These are phyloP conservation scores for Eudasyphora cyanicolor DNA, from an alignment of 2,888 invertebrate species.

Conservation along the genomic window DNA sequence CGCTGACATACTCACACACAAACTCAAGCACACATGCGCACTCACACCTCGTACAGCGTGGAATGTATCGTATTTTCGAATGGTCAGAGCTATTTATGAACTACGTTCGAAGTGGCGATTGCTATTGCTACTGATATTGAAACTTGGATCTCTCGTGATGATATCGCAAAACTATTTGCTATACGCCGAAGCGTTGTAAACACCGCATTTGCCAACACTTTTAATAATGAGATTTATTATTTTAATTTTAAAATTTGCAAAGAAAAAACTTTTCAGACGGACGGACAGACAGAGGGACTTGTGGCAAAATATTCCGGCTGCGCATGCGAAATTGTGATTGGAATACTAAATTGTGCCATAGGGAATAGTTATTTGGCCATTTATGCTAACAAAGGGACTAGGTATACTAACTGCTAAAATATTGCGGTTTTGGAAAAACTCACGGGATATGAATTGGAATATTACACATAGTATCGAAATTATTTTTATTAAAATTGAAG, in stretches of 20 bases:
- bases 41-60: constrained; percentile 20
- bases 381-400: too few species aligned
- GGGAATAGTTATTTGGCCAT: too few species aligned
- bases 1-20: constrained; percentile 37
- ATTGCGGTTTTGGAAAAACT: neutral
- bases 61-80: neutral
- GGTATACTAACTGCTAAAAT: too few species aligned
- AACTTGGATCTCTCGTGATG: constrained; percentile 10
- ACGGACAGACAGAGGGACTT: neutral
- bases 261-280: neutral
- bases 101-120: constrained; percentile 11
- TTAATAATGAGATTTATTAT: constrained; percentile 1
- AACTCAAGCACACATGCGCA: constrained; percentile 7
- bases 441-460: neutral
- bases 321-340: neutral
- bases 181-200: neutral
- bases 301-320: neutral
- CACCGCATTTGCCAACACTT: neutral
- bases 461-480: too few species aligned
- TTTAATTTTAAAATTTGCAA: neutral
- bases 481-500: too few species aligned
- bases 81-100: constrained; percentile 19
- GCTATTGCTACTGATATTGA: constrained; percentile 41
- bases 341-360: too few species aligned
- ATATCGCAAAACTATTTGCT: constrained; percentile 16